Evolutionary conservation across 2,113 vertebrate genomes (phyloP).

Genomic region (Hyperopisus bebe): DNA sequence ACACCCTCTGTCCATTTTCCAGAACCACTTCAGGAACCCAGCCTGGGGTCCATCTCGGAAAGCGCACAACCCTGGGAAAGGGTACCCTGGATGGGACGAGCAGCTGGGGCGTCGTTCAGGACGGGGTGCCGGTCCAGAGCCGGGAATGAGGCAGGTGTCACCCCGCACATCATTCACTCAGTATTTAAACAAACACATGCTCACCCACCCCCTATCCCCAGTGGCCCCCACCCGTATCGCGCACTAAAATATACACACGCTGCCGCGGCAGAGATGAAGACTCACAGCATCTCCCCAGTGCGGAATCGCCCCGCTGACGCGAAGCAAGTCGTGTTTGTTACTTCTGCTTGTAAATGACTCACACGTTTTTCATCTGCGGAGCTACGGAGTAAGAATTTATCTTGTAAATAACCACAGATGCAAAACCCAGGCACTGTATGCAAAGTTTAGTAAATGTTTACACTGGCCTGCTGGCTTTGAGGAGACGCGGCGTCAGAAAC

Average conservation of each 20-base stretch:
- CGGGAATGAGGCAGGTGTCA: background rate
- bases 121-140: background rate
- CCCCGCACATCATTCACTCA: background rate
- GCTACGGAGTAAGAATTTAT: background rate
- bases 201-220: background rate
- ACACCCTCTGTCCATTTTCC: background rate
- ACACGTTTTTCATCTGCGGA: background rate
- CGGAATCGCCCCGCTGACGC: background rate
- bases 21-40: background rate
- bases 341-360: background rate
- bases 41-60: background rate
- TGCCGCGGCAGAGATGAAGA: background rate
- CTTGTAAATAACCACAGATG: background rate
- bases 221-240: background rate
- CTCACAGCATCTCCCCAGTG: background rate
- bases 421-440: background rate
- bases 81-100: background rate
- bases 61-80: background rate
- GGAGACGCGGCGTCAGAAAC: background rate
- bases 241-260: conserved; percentile 1
- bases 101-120: background rate
- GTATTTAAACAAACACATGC: background rate
- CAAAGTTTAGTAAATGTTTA: conserved; percentile 13
- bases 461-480: background rate
- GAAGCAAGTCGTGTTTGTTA: background rate